Conservation (phyloP, 1,140 invertebrate genomes). For the Drosophila micromelanica region DNA sequence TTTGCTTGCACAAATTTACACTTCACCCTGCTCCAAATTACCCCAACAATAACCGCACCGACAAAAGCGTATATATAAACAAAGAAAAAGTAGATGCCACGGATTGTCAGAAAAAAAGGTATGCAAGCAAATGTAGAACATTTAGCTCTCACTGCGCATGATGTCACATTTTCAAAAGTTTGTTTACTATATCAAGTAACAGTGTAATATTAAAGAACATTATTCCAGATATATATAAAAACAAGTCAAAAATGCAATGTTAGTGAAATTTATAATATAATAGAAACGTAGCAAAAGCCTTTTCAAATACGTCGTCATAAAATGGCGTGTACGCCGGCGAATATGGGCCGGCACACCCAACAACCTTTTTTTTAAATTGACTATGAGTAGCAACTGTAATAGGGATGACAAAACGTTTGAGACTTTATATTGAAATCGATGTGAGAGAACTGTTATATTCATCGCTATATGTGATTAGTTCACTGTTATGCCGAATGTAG, state of each 20-base stretch:
- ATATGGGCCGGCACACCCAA: neutral
- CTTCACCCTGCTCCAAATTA: slow-evolving; percentile 20
- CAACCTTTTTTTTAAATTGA: slow-evolving; percentile 20
- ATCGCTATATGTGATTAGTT: neutral
- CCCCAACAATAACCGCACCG: slow-evolving; percentile 49
- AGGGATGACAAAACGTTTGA: slow-evolving; percentile 10
- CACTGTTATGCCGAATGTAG: no score
- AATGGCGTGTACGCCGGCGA: neutral
- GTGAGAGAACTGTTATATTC: neutral
- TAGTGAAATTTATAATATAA: neutral
- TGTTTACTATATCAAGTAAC: no score
- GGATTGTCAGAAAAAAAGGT: slow-evolving; percentile 21
- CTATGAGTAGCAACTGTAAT: neutral
- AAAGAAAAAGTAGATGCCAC: slow-evolving; percentile 46
- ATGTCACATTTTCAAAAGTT: slow-evolving; percentile 27
- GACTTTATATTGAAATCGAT: slow-evolving; percentile 1
- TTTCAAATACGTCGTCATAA: slow-evolving; percentile 20
- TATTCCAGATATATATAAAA: neutral
- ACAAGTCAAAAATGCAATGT: neutral
- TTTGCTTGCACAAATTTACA: slow-evolving; percentile 36
- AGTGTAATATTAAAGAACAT: neutral
- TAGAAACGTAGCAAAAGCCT: neutral
- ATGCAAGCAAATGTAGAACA: slow-evolving; percentile 15
- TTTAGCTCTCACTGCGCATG: slow-evolving; percentile 43
- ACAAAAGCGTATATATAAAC: slow-evolving; percentile 54